Percentiles rank a stretch among this genome's conserved stretches.
phyloP scores from a whole-genome alignment of 2,888 invertebrate genomes.

The Baccha elongata region DNA sequence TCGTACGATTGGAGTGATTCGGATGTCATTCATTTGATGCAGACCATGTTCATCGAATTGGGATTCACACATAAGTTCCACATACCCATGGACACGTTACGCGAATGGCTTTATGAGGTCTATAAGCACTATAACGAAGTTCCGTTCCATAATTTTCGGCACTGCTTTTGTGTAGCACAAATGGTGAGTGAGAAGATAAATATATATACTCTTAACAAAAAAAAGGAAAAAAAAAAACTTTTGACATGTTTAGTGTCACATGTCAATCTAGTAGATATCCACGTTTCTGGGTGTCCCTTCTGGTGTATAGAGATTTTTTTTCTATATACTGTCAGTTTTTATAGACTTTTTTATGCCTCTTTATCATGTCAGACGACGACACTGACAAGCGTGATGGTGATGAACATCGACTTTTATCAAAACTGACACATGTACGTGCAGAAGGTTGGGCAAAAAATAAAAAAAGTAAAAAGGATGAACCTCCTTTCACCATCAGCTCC shows the following conservation, averaged over 20 bases:
- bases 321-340: conserved; percentile 24
- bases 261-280: conserved; percentile 29
- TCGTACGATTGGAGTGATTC: conserved; percentile 92
- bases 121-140: conserved; percentile 93
- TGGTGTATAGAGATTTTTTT: conserved; percentile 3
- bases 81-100: conserved; percentile 87
- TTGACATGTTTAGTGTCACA: conserved; percentile 37
- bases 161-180: conserved; percentile 93
- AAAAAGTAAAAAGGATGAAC: conserved; percentile 1
- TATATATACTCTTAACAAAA: not conserved
- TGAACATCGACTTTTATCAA: conserved; percentile 53
- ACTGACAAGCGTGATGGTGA: conserved; percentile 39
- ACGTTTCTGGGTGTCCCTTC: conserved; percentile 16
- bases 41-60: conserved; percentile 92
- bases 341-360: conserved; percentile 22
- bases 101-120: conserved; percentile 89
- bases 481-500: not conserved
- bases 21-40: conserved; percentile 89
- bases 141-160: conserved; percentile 93
- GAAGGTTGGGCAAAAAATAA: not conserved
- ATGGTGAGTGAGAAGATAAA: conserved; percentile 86
- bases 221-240: conserved; percentile 1
- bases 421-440: conserved; percentile 16
- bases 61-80: conserved; percentile 89
- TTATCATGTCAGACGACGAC: conserved; percentile 12